These are phyloP conservation scores for Semaprochilodus insignis DNA, from an alignment of 2,797 vertebrate species.

Conservation along the genomic window DNA sequence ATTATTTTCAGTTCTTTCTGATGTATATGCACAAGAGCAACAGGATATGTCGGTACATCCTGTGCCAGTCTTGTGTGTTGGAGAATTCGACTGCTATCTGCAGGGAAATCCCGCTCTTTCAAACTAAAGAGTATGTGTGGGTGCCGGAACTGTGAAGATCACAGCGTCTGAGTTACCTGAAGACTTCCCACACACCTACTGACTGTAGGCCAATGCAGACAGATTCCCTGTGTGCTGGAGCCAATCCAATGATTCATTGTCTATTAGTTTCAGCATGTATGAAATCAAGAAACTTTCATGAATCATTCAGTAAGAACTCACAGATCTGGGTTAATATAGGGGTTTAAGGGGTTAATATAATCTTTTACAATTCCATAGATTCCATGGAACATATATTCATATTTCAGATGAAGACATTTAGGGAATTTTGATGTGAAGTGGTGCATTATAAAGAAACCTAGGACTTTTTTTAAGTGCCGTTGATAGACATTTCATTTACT, in stretches of 20 bases:
- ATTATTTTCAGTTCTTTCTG: slow-evolving; percentile 10
- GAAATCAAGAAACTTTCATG: neutral
- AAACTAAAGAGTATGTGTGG: slow-evolving; percentile 42
- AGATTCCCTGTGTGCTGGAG: slow-evolving; percentile 34
- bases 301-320: neutral
- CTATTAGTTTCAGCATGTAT: slow-evolving; percentile 28
- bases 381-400: no score
- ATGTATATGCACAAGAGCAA: slow-evolving; percentile 16
- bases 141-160: slow-evolving; percentile 49
- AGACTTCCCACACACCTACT: slow-evolving; percentile 39
- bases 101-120: slow-evolving; percentile 58
- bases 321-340: neutral
- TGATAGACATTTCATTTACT: no score
- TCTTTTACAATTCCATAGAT: neutral
- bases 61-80: slow-evolving; percentile 4
- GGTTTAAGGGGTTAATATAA: neutral
- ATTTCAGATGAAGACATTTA: no score
- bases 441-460: no score
- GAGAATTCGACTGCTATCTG: slow-evolving; percentile 39
- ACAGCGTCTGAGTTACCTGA: slow-evolving; percentile 53
- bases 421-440: no score
- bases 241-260: slow-evolving; percentile 19
- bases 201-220: slow-evolving; percentile 27
- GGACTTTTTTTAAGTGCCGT: no score
- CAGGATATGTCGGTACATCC: slow-evolving; percentile 9